Base-by-base conservation (phyloP, 2,888 invertebrate species). In the Agrotis exclamationis region DNA sequence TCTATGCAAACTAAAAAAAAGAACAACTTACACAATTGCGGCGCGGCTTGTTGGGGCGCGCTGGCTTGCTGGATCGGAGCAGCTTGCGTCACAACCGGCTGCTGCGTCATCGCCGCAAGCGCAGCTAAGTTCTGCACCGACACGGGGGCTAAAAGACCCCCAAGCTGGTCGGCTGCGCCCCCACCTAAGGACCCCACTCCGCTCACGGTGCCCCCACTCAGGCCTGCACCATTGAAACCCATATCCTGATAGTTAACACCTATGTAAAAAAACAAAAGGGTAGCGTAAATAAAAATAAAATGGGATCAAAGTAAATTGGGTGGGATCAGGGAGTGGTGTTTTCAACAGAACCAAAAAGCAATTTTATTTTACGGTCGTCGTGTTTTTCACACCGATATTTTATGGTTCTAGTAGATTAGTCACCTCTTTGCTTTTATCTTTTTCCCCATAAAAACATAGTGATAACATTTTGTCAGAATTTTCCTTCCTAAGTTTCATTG, bases 101-200 rank as follows among this genome's bases (percentile, higher is more conserved):
- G 93, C 86, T 97, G 97, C 82, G 98, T 97, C 97, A 98, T 98
- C 60, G 98, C 98, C 69, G 99, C 98, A 84, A 99, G 96, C 68
- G 99, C 98, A 87, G 99, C 98, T 92, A 99, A 96, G 96, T 99
- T 99, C 97, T 99, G 99, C 96, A 99, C 98, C 88, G 98, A 98
- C 95, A 99, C 98, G 69, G 98, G 98, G 83, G 97, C 97, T 90
- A 98, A 90, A 85, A 99, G 96, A 76, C 99, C 98, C 87, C 99
- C 98, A 90, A 99, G 96, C 95, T 99, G 99, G 93, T 99, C 99
- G 95, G 98, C 97, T 87, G 98, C 98, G 93, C 98, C 97, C 13
- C 85, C 85, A 58, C 85, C 85, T 72, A 85, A 74, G 33, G 83
- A 80, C 53, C 91, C 91, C 45, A 92, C 89, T n/a, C 91, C 90